Conservation (phyloP, 2,113 vertebrate species). For the Macrotis lagotis region DNA sequence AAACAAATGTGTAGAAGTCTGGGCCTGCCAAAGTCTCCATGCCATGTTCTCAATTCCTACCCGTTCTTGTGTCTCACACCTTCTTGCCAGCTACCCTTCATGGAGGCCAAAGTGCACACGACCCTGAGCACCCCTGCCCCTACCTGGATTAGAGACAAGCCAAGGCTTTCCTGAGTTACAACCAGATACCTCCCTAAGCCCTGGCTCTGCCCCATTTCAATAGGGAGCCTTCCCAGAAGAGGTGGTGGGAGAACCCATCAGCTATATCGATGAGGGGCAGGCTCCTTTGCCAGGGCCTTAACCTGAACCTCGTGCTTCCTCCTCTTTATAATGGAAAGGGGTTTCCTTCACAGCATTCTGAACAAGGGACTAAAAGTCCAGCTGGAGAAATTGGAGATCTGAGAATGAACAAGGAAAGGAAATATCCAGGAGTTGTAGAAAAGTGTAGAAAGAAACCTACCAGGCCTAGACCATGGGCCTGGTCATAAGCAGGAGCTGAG, state of each 20-base stretch:
- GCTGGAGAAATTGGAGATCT: conserved; percentile 70
- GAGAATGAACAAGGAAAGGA: not conserved
- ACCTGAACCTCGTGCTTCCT: not conserved
- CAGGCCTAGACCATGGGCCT: rapidly evolving
- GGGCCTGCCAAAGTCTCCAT: no score
- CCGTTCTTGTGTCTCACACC: not conserved
- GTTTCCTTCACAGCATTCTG: conserved; percentile 64
- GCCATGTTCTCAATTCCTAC: not conserved
- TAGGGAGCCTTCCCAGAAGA: not conserved
- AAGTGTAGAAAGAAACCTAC: rapidly evolving
- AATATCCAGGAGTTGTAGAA: rapidly evolving
- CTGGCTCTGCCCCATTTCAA: not conserved
- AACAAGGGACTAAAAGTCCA: conserved; percentile 57
- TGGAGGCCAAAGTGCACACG: not conserved
- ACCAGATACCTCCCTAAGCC: not conserved
- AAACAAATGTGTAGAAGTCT: not conserved
- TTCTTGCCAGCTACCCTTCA: not conserved
- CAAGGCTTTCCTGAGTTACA: not conserved
- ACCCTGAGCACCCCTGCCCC: not conserved
- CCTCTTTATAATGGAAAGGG: not conserved
- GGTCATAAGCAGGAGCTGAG: not conserved
- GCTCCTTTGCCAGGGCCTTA: not conserved
- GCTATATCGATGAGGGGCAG: not conserved
- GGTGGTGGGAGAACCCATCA: not conserved
- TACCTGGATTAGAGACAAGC: not conserved